Evolutionary conservation across 2,888 invertebrate species (phyloP).

Genomic region (Zonitis immaculata): DNA sequence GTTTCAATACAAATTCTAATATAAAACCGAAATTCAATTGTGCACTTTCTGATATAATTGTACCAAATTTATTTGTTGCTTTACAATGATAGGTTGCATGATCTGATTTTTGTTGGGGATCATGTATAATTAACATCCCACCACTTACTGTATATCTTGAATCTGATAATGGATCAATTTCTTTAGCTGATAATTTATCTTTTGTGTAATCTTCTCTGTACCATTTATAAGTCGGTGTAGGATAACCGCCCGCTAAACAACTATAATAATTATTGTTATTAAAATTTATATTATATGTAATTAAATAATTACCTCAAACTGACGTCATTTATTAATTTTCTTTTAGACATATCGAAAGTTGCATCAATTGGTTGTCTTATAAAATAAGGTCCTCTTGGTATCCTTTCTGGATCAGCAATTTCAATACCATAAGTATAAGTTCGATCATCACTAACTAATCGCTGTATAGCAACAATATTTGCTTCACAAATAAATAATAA

Average conservation of each 20-base stretch:
- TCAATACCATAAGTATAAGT: constrained; percentile 83
- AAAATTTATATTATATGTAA: background rate
- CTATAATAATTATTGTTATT: constrained; percentile 42
- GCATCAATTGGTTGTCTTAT: constrained; percentile 77
- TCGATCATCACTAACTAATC: constrained; percentile 68
- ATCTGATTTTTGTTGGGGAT: constrained; percentile 74
- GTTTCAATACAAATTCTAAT: constrained; percentile 83
- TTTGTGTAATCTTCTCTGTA: constrained; percentile 82
- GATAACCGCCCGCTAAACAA: constrained; percentile 82
- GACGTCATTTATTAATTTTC: constrained; percentile 67
- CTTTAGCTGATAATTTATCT: constrained; percentile 64
- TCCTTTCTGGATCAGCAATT: constrained; percentile 70
- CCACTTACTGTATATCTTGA: constrained; percentile 82
- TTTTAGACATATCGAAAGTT: constrained; percentile 75
- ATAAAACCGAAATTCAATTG: constrained; percentile 85
- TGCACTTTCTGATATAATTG: constrained; percentile 83
- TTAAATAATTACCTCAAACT: constrained; percentile 55
- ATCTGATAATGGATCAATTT: constrained; percentile 73
- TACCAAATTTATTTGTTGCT: constrained; percentile 85
- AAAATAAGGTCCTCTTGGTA: constrained; percentile 87
- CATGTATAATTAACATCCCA: constrained; percentile 82
- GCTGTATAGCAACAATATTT: constrained; percentile 65
- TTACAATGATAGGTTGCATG: constrained; percentile 89
- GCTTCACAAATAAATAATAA: constrained; percentile 87
- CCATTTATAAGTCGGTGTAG: constrained; percentile 87